These are phyloP conservation scores for Euspilapteryx auroguttella DNA, from an alignment of 2,888 invertebrate species.

Conservation along the genomic window DNA sequence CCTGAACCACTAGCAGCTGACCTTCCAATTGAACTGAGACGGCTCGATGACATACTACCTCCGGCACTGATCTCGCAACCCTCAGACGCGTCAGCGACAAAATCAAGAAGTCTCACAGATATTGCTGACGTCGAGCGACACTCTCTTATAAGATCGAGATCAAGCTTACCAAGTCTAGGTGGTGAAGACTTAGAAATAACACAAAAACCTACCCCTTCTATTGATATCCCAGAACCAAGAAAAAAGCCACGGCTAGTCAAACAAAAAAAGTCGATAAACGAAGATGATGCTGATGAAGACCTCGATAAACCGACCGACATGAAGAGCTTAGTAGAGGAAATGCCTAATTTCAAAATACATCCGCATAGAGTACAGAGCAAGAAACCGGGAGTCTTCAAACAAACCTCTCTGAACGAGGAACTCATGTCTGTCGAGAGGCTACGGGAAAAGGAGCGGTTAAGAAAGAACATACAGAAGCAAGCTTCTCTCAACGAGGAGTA, in stretches of 20 bases:
- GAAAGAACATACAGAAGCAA: slow-evolving; percentile 86
- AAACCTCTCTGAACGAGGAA: slow-evolving; percentile 87
- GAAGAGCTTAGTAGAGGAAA: slow-evolving; percentile 64
- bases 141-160: slow-evolving; percentile 72
- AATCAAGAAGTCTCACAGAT: slow-evolving; percentile 83
- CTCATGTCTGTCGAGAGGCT: slow-evolving; percentile 85
- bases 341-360: slow-evolving; percentile 67
- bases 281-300: slow-evolving; percentile 69
- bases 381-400: slow-evolving; percentile 71
- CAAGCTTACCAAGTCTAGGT: slow-evolving; percentile 72
- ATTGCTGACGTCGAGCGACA: slow-evolving; percentile 75
- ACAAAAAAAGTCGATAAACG: slow-evolving; percentile 83
- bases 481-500: slow-evolving; percentile 87
- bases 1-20: slow-evolving; percentile 78
- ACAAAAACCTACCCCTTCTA: slow-evolving; percentile 18
- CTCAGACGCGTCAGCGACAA: slow-evolving; percentile 65
- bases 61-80: slow-evolving; percentile 43
- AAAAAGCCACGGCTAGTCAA: slow-evolving; percentile 75
- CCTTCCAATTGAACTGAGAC: slow-evolving; percentile 84
- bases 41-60: slow-evolving; percentile 66
- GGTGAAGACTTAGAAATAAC: slow-evolving; percentile 32
- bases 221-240: slow-evolving; percentile 57
- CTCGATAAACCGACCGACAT: slow-evolving; percentile 70
- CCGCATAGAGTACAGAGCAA: slow-evolving; percentile 41
- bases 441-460: slow-evolving; percentile 78